phyloP scores from a whole-genome alignment of 53 echinoderm and acorn worm genomes.

The Glandiceps talaboti region DNA sequence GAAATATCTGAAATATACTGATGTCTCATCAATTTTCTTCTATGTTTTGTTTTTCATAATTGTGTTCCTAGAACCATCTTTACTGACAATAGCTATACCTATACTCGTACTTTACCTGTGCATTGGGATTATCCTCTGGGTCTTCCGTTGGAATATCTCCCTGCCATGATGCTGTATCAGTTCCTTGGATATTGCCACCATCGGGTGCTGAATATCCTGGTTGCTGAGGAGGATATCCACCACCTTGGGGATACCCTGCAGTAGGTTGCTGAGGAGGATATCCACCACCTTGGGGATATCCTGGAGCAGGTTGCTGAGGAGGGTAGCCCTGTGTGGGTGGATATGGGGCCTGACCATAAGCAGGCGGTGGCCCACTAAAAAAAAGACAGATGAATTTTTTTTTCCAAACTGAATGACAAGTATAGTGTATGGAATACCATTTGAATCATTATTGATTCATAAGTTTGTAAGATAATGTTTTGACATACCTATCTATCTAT shows the following conservation, averaged over 20 bases:
- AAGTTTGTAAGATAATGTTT: no score
- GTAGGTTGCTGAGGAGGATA: not conserved
- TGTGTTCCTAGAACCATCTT: no score
- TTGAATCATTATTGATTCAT: no score
- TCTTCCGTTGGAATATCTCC: constrained; percentile 55
- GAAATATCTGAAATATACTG: no score
- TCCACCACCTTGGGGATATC: not conserved
- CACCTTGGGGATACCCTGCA: constrained; percentile 11
- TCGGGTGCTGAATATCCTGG: not conserved
- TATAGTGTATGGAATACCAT: no score
- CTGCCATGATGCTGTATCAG: constrained; percentile 29
- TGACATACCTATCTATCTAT: no score
- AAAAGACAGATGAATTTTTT: no score
- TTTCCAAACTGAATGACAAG: no score
- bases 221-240: constrained; percentile 20
- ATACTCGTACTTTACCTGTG: not conserved
- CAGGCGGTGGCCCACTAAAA: no score
- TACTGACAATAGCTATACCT: no score
- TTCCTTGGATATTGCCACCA: constrained; percentile 3
- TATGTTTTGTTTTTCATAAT: no score
- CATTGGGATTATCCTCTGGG: constrained; percentile 40
- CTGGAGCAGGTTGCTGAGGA: constrained; percentile 8
- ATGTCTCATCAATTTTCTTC: no score
- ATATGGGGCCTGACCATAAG: not conserved
- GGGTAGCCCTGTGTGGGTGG: not conserved